A percentile compares a stretch with the other conserved stretches of the same genome.
Evolutionary conservation across 2,888 invertebrate genomes (phyloP).

Genomic region (Quadroppia sp.): DNA sequence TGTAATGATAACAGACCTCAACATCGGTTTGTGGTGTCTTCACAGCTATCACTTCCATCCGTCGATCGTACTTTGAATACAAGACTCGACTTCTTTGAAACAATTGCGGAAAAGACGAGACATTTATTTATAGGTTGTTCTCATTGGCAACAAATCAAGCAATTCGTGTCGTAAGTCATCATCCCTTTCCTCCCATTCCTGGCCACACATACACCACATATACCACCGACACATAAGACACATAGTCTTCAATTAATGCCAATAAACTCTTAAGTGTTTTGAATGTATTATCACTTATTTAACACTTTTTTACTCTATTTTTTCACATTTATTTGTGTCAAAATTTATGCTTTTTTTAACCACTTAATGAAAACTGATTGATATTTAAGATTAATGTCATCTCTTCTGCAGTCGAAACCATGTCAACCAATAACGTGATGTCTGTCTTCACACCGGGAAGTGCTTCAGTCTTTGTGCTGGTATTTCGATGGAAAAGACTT

Average conservation of each 20-base stretch:
- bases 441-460: conserved; percentile 72
- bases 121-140: conserved; percentile 80
- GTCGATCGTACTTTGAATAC: conserved; percentile 83
- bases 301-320: too few relatives aligned
- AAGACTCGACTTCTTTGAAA: conserved; percentile 77
- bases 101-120: conserved; percentile 79
- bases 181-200: neutral
- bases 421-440: conserved; percentile 57
- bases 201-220: neutral
- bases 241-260: too few relatives aligned
- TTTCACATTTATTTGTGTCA: conserved; percentile 47
- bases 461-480: conserved; percentile 85
- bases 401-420: conserved; percentile 56
- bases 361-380: too few relatives aligned
- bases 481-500: conserved; percentile 85
- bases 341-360: too few relatives aligned
- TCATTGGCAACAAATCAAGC: conserved; percentile 67
- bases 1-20: neutral
- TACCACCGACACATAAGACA: neutral
- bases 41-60: conserved; percentile 33
- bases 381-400: too few relatives aligned
- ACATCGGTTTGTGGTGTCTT: neutral
- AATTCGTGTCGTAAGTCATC: conserved; percentile 65
- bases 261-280: neutral
- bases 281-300: neutral